Base-by-base conservation (phyloP, 1,140 invertebrate genomes). In the Drosophila watanabei region DNA sequence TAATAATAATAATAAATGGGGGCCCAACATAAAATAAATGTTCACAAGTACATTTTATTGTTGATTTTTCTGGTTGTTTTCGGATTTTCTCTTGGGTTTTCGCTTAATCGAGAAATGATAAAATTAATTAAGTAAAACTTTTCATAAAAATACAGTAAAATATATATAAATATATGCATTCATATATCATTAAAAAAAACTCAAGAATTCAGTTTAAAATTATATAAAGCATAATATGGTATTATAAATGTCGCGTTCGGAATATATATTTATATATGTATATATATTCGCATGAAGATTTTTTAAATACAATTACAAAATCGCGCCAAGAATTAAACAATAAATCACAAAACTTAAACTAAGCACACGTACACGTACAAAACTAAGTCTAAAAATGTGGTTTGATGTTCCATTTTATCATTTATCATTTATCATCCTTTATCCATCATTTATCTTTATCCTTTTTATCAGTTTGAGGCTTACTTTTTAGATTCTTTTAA, bases 321-420 rank as follows among this genome's bases (percentile, higher is more conserved):
- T 80, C 35, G 68, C 65, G 80, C 73, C 78, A 79, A 75, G 57
- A 83, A 88, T 91, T 91, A 91, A 91, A 91, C 72, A 88, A 91
- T 91, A 91, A 91, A 91, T 91, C 88, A 91, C 88, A 91, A 91
- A 91, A 91, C 81, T 88, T 91, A 91, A 77, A 58, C 81, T 90
- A 89, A 78, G 69, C 77, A 89, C 46, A 48, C 81, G 24, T 24
- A 56, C 33, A 37, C 28, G 73, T 87, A 88, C 70, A 84, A 84
- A 80, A 79, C 85, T 89, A 88, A 14, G 48, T 68, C 81, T 88
- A 88, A 72, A 89, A 68, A 72, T 87, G 52, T 24, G 18, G 70
- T 82, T 56, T 56, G 41, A 48, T 60, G 41, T 54, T 75, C 41
- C 58, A 39, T 62, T 52, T 39, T 54, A 66, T 35, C 58, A 39